Conservation (phyloP, 2,888 invertebrate species). For the Torymus texanus region DNA sequence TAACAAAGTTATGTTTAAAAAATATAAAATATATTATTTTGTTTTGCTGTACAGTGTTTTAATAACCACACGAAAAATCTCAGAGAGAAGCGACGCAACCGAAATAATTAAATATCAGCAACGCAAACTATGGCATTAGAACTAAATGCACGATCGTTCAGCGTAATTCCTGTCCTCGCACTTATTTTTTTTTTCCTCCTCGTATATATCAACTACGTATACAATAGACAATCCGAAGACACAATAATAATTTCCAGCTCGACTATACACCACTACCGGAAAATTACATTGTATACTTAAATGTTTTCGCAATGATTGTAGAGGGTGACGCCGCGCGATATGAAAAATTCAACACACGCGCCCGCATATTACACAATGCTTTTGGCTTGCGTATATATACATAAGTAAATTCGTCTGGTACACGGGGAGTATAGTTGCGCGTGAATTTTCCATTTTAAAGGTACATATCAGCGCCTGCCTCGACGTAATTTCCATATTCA, state of each 20-base stretch:
- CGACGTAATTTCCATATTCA: conserved; percentile 45
- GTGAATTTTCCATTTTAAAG: conserved; percentile 39
- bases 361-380: conserved; percentile 18
- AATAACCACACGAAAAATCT: not conserved
- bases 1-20: too few species aligned
- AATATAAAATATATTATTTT: not conserved
- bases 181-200: not conserved
- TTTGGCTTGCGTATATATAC: not conserved
- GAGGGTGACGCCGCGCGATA: conserved; percentile 17
- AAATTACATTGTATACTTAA: conserved; percentile 50
- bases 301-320: conserved; percentile 44
- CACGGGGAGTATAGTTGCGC: not conserved
- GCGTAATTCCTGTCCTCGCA: not conserved
- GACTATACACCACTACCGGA: conserved; percentile 32
- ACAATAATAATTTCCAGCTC: conserved; percentile 17
- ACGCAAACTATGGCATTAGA: not conserved
- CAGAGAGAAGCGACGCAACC: not conserved
- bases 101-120: conserved; percentile 6
- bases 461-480: not conserved
- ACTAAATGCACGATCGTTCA: conserved; percentile 1
- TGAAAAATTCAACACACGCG: conserved; percentile 40
- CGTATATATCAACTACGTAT: not conserved
- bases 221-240: not conserved
- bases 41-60: conserved; percentile 14
- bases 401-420: conserved; percentile 14